Percentiles rank a stretch among this genome's conserved stretches.
Conservation (phyloP, 2,797 vertebrate species). For the Syngnathus acus region DNA sequence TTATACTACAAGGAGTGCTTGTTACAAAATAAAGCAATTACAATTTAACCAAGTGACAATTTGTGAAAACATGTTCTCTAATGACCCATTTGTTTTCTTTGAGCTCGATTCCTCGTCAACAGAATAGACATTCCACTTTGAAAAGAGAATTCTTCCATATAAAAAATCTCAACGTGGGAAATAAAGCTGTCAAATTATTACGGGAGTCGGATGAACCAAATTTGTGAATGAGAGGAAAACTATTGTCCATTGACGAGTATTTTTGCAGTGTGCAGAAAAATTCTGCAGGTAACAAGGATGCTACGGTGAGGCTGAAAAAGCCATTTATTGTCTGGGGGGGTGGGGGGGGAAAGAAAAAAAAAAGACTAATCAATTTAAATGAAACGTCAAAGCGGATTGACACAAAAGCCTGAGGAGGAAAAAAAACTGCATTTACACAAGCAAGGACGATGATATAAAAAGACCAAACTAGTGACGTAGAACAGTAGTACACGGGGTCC, state of each 20-base stretch:
- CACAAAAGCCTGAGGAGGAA: constrained; percentile 8
- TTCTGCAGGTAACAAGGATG: constrained; percentile 36
- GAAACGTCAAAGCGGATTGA: constrained; percentile 50
- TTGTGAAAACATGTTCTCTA: not conserved
- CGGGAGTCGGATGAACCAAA: constrained; percentile 50
- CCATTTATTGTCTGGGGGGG: constrained; percentile 24
- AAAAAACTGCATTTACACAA: constrained; percentile 42
- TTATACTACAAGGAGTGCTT: constrained; percentile 65
- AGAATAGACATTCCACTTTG: constrained; percentile 16
- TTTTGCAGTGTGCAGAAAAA: constrained; percentile 27
- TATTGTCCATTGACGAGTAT: not conserved
- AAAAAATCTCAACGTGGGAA: constrained; percentile 45
- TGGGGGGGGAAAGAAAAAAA: constrained; percentile 29
- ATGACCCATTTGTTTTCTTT: constrained; percentile 11
- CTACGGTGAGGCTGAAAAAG: constrained; percentile 53
- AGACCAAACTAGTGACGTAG: constrained; percentile 41
- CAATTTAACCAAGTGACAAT: constrained; percentile 44
- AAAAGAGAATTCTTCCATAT: constrained; percentile 11
- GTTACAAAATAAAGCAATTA: constrained; percentile 49
- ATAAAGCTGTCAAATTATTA: constrained; percentile 49
- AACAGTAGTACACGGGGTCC: constrained; percentile 48
- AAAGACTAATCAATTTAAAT: constrained; percentile 20
- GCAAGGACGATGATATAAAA: constrained; percentile 54
- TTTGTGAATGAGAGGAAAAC: constrained; percentile 17
- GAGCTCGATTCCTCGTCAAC: constrained; percentile 3